phyloP scores from a whole-genome alignment of 2,797 vertebrate genomes.

The Pristis pectinata region DNA sequence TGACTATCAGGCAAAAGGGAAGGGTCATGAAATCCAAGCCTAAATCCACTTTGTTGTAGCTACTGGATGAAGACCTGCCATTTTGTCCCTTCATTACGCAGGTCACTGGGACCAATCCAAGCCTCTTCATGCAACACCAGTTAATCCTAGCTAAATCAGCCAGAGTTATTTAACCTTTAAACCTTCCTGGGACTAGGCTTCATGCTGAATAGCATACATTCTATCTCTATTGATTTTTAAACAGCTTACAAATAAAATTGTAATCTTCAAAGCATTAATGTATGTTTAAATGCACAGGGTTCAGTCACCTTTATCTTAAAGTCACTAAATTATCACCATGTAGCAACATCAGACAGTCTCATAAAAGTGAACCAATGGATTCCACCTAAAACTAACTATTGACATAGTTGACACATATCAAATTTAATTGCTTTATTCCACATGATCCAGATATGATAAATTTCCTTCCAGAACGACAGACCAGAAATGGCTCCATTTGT shows the following conservation, averaged over 20 bases:
- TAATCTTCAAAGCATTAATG: neutral
- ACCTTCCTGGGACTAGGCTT: neutral
- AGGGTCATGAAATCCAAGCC: neutral
- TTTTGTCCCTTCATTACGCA: neutral
- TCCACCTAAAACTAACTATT: neutral
- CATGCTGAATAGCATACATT: too few species aligned
- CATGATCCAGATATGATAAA: slow-evolving; percentile 10
- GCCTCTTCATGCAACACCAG: neutral
- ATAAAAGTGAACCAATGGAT: neutral
- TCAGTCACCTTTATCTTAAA: neutral
- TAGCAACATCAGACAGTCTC: neutral
- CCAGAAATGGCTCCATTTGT: neutral
- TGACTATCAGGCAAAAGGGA: neutral
- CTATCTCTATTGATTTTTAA: neutral
- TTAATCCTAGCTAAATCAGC: neutral
- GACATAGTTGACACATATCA: neutral
- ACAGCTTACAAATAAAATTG: neutral
- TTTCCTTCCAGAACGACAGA: neutral
- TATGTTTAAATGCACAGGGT: neutral
- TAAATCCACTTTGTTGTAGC: neutral
- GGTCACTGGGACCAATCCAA: neutral
- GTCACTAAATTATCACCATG: neutral
- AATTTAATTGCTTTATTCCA: slow-evolving; percentile 8
- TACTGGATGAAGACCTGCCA: neutral
- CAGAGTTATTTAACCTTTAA: neutral